Base-by-base conservation (phyloP, 1,140 invertebrate species). In the Arion vulgaris region DNA sequence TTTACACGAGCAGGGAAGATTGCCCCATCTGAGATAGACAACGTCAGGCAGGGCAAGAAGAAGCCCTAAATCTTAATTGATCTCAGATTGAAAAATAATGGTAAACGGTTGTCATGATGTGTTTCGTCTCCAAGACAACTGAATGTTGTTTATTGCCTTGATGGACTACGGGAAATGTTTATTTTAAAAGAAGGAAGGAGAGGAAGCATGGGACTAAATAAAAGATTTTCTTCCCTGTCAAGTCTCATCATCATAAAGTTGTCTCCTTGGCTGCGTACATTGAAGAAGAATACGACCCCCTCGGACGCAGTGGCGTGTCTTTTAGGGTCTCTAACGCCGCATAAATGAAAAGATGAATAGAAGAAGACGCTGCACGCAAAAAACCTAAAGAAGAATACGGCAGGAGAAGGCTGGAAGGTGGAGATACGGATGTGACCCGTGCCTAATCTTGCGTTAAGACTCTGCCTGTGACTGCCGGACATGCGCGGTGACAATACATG, bases 371-470 rank as follows among this genome's bases (percentile, higher is more conserved):
- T 74, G 17, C 34, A n/a, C n/a, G n/a, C n/a, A n/a, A 39, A 49
- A 7, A 74, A 74, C 34, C 34, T n/a, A 74, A 74, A 9, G 72
- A 74, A 39, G 72, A 45, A 74, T 45, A n/a, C 38, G 72, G 1
- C 17, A 74, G 41, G 45, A 49, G 39, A 74, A 74, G 11, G 36
- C 72, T 15, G 41, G 36, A 39, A 39, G 41, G 72, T 74, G 72
- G 72, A 41, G 72, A 49, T 74, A 49, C 36, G 36, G 72, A 41
- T 74, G 72, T 28, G 72, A 74, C 72, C 72, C 72, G 72, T 74
- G 72, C 72, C 72, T 74, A 74, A 74, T 74, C 72, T 74, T 74
- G 17, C 41, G 72, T 28, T 74, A 74, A 74, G 41, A 45, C 72
- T 49, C n/a, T 49, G n/a, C 38, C 38, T 28, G 41, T 11, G 9